These are phyloP conservation scores for Coenonympha glycerion DNA, from an alignment of 2,888 invertebrate genomes.

Conservation along the genomic window DNA sequence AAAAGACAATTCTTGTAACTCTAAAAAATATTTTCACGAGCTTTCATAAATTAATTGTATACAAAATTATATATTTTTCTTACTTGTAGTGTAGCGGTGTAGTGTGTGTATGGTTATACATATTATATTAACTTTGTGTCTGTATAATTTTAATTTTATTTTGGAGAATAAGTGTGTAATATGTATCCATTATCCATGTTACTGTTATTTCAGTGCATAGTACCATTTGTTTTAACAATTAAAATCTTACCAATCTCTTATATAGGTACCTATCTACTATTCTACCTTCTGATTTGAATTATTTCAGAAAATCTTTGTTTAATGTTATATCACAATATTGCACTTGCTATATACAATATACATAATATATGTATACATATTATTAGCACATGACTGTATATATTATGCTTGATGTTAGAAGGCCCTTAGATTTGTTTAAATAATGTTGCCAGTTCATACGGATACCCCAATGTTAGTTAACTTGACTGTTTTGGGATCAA, in stretches of 20 bases:
- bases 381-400: constrained; percentile 39
- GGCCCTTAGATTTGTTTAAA: constrained; percentile 27
- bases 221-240: not conserved
- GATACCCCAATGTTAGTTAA: constrained; percentile 34
- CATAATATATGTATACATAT: too few relatives aligned
- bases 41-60: constrained; percentile 68
- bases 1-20: constrained; percentile 72
- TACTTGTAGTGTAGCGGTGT: constrained; percentile 64
- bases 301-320: constrained; percentile 30
- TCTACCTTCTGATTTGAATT: not conserved
- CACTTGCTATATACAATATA: constrained; percentile 38
- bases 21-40: constrained; percentile 65
- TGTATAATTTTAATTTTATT: constrained; percentile 30
- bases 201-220: not conserved
- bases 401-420: constrained; percentile 34
- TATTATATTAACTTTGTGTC: constrained; percentile 20
- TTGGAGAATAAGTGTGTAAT: constrained; percentile 28
- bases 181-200: not conserved
- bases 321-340: constrained; percentile 23
- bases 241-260: not conserved
- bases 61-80: constrained; percentile 68
- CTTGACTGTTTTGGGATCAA: constrained; percentile 66
- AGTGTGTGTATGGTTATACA: constrained; percentile 37
- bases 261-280: not conserved
- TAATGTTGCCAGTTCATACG: constrained; percentile 7